Conservation (phyloP, 2,113 vertebrate species). For the Trachemys scripta region DNA sequence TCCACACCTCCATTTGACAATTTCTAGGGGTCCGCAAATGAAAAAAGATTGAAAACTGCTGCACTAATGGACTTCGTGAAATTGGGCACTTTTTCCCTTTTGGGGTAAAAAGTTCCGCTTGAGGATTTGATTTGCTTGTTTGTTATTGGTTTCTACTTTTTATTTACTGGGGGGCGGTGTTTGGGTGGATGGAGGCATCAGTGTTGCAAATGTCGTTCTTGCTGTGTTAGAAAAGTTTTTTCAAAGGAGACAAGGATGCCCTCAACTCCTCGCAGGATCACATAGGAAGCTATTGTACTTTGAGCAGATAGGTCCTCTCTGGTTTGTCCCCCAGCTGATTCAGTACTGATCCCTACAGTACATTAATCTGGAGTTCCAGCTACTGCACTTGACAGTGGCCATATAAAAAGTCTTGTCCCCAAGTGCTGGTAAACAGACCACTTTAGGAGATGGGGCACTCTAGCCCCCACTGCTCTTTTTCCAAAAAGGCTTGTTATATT, state of each 20-base stretch:
- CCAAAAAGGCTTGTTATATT: background rate
- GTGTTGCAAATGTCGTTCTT: background rate
- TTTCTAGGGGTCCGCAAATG: too few relatives aligned
- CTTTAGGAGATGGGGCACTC: background rate
- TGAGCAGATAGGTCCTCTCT: background rate
- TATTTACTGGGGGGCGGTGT: background rate
- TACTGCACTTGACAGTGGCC: background rate
- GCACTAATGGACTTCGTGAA: background rate
- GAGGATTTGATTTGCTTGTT: background rate
- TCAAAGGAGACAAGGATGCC: background rate
- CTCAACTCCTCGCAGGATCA: background rate
- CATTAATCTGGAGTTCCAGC: background rate
- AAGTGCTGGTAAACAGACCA: background rate
- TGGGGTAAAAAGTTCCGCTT: background rate
- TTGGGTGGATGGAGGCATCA: background rate
- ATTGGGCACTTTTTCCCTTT: background rate
- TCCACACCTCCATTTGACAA: too few relatives aligned
- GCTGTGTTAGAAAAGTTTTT: background rate
- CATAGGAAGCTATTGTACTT: background rate
- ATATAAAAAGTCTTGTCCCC: background rate
- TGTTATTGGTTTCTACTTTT: background rate
- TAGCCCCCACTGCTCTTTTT: background rate
- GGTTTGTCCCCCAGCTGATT: background rate
- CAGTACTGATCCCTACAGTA: background rate
- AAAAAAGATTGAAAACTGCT: too few relatives aligned